phyloP scores from a whole-genome alignment of 2,888 invertebrate genomes.

The Epirrita christyi region DNA sequence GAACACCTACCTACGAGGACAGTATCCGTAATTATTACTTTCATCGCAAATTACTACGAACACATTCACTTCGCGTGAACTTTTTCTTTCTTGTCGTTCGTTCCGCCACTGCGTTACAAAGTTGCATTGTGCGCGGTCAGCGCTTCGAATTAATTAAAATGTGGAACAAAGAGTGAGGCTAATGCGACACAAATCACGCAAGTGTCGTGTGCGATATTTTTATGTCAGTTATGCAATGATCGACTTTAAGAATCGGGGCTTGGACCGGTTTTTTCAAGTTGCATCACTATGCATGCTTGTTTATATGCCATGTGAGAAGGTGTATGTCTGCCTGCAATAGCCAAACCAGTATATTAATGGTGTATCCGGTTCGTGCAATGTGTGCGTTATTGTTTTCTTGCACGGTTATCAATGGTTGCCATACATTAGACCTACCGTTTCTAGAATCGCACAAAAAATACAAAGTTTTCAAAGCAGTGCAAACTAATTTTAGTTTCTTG shows the following conservation, averaged over 20 bases:
- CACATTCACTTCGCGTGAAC: slow-evolving; percentile 31
- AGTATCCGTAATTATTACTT: slow-evolving; percentile 36
- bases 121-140: slow-evolving; percentile 33
- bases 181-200: slow-evolving; percentile 41
- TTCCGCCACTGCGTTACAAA: slow-evolving; percentile 31
- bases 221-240: slow-evolving; percentile 45
- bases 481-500: too few species aligned
- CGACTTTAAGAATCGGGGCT: slow-evolving; percentile 48
- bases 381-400: slow-evolving; percentile 27
- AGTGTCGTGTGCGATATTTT: slow-evolving; percentile 42
- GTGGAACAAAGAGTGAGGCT: slow-evolving; percentile 43
- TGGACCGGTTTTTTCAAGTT: slow-evolving; percentile 55
- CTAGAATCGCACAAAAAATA: too few species aligned
- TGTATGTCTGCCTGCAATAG: slow-evolving; percentile 39
- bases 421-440: background rate
- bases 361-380: slow-evolving; percentile 34
- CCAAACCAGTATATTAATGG: slow-evolving; percentile 45
- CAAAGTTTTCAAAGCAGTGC: too few species aligned
- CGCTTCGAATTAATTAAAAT: slow-evolving; percentile 40
- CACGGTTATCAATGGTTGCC: slow-evolving; percentile 4
- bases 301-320: slow-evolving; percentile 45
- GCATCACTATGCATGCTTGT: slow-evolving; percentile 49
- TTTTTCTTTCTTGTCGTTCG: slow-evolving; percentile 35
- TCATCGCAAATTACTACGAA: slow-evolving; percentile 35
- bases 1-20: slow-evolving; percentile 22